Evolutionary conservation across 2,797 vertebrate genomes (phyloP).

Genomic region (Amblyraja radiata): DNA sequence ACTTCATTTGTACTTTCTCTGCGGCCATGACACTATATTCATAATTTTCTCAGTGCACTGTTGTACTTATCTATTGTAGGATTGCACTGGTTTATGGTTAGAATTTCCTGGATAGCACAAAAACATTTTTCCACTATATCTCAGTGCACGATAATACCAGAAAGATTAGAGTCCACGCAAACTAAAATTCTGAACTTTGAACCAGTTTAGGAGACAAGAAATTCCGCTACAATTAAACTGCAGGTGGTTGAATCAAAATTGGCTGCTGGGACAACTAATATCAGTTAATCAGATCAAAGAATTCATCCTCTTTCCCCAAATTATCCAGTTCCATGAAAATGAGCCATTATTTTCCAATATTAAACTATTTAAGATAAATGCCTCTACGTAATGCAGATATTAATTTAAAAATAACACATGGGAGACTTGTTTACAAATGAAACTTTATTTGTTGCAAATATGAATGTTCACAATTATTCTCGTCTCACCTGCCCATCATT

Average conservation of each 20-base stretch:
- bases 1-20: no score
- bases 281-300: background rate
- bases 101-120: no score
- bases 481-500: background rate
- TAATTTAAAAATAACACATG: constrained; percentile 8
- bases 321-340: background rate
- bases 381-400: background rate
- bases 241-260: background rate
- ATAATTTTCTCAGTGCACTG: no score
- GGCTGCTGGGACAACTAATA: background rate
- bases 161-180: background rate
- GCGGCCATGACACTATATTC: no score
- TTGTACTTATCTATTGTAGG: no score
- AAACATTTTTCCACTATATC: no score
- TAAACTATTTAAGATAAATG: background rate
- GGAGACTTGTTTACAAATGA: constrained; percentile 9
- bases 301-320: background rate
- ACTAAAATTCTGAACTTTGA: background rate
- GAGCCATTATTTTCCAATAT: background rate
- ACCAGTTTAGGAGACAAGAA: background rate
- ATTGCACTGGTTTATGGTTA: no score
- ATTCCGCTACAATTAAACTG: background rate
- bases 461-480: background rate
- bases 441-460: constrained; percentile 31
- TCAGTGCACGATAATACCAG: no score